Conservation (phyloP, 2,113 vertebrate genomes). For the Penelope pileata region DNA sequence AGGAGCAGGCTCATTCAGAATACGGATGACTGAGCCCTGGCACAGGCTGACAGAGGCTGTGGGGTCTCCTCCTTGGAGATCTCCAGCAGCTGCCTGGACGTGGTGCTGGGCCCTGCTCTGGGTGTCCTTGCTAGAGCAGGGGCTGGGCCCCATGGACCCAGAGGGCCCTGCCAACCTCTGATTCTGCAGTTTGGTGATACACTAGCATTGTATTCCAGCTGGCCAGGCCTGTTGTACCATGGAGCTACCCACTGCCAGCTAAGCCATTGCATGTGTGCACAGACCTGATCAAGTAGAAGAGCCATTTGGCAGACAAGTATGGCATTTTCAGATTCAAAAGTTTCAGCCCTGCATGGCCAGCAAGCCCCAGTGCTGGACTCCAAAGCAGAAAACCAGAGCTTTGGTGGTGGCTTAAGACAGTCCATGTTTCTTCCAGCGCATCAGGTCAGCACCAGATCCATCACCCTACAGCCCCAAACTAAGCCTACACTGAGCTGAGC, state of each 20-base stretch:
- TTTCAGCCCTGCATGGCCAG: neutral
- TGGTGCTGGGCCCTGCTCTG: neutral
- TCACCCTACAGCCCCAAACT: neutral
- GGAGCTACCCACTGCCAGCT: rapidly evolving
- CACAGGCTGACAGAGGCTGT: neutral
- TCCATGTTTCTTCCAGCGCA: rapidly evolving
- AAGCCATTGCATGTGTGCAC: rapidly evolving
- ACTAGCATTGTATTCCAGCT: neutral
- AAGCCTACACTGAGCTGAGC: neutral
- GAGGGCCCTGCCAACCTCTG: neutral
- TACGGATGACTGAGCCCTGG: neutral
- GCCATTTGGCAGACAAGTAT: neutral
- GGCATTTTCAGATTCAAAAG: neutral
- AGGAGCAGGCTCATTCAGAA: neutral
- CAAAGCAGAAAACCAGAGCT: neutral
- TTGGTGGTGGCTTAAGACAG: neutral
- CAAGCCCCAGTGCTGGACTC: neutral
- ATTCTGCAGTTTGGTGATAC: neutral
- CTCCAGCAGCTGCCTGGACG: neutral
- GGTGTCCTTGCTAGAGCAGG: neutral
- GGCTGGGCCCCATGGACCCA: neutral
- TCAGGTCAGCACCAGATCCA: neutral
- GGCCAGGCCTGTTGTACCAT: neutral
- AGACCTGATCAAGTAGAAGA: neutral
- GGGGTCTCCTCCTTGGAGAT: neutral